Base-by-base conservation (phyloP, 2,888 invertebrate genomes). In the Drosophila nigricruria region DNA sequence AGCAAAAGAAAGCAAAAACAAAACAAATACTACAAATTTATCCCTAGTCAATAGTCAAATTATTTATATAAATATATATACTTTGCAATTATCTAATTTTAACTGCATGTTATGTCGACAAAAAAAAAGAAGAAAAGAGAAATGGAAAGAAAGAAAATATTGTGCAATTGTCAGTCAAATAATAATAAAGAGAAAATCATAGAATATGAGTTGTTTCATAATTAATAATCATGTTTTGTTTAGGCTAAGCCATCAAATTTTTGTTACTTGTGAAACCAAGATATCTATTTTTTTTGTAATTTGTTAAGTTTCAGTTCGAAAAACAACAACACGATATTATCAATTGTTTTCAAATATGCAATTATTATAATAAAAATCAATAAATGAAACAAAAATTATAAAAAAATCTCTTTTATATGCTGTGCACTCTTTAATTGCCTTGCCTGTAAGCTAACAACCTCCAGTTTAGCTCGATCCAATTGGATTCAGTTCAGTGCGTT, bases 1-100 rank as follows among this genome's bases (percentile, higher is more conserved):
- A 62, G 32, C 18, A 18, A 30, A 27, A 30, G 32, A 69, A 81
- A 79, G 45, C 30, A 34, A 34, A 53, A 53, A 36, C 20, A 53
- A 23, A 53, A 70, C 57, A 49, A 42, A 57, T 67, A 77, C 74
- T 79, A 90, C 82, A 89, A 90, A 91, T 87, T 89, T 90, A 82
- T 82, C 86, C 92, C 91, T 91, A 91, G 91, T 91, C 91, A 91
- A 91, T 91, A 91, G 92, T 79, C 84, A 91, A 91, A 90, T 91
- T 91, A 91, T 91, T 90, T 91, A 89, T 89, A 74, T 57, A 77
- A 18, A 40, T 36, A 45, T 45, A 42, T 54, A 58, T 40, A 49
- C 43, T n/a, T 53, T 61, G 60, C 67, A 88, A 75, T 79, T 83
- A 89, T 78, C 79, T 79, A 79, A 75, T 68, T 73, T 88, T 85